Conservation (phyloP, 2,888 invertebrate species). For the Cabera pusaria region DNA sequence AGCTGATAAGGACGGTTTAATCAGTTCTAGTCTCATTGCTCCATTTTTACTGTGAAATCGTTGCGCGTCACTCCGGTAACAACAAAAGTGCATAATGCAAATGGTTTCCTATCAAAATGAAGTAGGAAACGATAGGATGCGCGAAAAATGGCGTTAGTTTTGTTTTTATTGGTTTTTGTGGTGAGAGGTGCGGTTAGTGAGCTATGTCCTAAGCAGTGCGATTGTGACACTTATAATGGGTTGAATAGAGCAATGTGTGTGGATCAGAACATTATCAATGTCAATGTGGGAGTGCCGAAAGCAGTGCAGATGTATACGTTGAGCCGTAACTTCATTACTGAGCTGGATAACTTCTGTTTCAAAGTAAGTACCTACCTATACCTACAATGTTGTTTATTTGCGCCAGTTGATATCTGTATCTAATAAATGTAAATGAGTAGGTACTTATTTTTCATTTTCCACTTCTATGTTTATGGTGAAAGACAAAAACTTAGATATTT, state of each 20-base stretch:
- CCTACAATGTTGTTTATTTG: no score
- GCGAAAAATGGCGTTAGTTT: constrained; percentile 56
- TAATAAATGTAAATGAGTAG: no score
- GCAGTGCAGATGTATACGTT: constrained; percentile 84
- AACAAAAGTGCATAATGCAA: constrained; percentile 55
- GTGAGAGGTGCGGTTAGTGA: constrained; percentile 38
- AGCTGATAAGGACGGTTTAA: constrained; percentile 60
- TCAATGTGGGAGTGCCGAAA: constrained; percentile 83
- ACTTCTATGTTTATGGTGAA: no score
- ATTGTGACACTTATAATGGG: constrained; percentile 76
- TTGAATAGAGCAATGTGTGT: constrained; percentile 79
- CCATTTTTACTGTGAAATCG: constrained; percentile 53
- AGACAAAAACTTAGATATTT: no score
- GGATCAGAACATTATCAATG: constrained; percentile 82
- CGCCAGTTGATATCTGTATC: no score
- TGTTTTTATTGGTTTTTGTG: constrained; percentile 35
- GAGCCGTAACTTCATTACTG: constrained; percentile 84
- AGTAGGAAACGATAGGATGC: constrained; percentile 11
- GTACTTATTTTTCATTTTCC: no score
- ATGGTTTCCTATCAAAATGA: constrained; percentile 22
- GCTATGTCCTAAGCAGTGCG: constrained; percentile 80
- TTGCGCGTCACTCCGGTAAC: constrained; percentile 45
- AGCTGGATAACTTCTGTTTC: constrained; percentile 84
- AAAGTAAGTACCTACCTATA: constrained; percentile 77
- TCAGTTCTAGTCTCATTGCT: constrained; percentile 59